phyloP scores from a whole-genome alignment of 2,888 invertebrate genomes.

The Cryptus armator region DNA sequence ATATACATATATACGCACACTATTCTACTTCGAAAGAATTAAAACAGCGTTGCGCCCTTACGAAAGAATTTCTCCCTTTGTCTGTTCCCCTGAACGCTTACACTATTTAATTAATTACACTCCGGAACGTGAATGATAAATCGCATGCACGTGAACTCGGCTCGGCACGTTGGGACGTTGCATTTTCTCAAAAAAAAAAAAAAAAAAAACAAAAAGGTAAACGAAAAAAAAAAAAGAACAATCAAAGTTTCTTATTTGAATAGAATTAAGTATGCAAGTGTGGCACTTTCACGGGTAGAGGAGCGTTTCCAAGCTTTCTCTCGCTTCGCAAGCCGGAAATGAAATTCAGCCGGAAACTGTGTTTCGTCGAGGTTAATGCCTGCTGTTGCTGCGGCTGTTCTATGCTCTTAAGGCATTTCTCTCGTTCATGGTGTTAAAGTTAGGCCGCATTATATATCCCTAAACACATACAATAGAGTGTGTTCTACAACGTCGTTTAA shows the following conservation, averaged over 20 bases:
- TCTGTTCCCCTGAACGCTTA: not conserved
- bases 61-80: not conserved
- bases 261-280: not conserved
- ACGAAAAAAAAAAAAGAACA: not conserved
- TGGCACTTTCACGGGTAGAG: not conserved
- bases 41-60: not conserved
- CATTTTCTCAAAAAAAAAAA: not conserved
- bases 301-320: not conserved
- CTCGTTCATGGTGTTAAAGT: conserved; percentile 1
- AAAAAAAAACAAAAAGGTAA: not conserved
- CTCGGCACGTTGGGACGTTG: not conserved
- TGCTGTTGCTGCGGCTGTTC: not conserved
- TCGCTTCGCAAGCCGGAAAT: not conserved
- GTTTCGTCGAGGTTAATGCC: conserved; percentile 8
- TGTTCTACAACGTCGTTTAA: not conserved
- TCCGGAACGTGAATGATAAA: not conserved
- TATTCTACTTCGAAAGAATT: conserved; percentile 9
- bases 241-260: not conserved
- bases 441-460: not conserved
- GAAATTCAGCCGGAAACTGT: conserved; percentile 12
- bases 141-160: not conserved
- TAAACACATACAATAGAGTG: conserved; percentile 1
- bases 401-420: conserved; percentile 2
- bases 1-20: not conserved
- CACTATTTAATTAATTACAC: conserved; percentile 1